phyloP scores from a whole-genome alignment of 2,888 invertebrate genomes.

The Cosmia trapezina region DNA sequence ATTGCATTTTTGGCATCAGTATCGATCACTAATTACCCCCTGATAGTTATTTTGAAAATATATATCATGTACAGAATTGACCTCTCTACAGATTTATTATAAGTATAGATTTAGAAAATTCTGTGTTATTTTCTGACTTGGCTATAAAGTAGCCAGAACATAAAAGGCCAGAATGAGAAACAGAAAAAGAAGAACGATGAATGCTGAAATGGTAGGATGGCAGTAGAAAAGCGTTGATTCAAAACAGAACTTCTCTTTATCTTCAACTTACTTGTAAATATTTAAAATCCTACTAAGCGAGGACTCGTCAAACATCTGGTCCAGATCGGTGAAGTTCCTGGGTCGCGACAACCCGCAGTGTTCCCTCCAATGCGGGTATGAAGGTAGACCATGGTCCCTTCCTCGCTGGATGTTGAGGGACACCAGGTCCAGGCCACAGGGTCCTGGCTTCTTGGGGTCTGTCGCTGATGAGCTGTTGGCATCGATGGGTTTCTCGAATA shows the following conservation, averaged over 20 bases:
- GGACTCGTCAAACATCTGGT: slow-evolving; percentile 91
- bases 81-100: too few species aligned
- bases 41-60: too few species aligned
- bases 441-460: slow-evolving; percentile 60
- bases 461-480: slow-evolving; percentile 67
- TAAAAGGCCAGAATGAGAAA: background rate
- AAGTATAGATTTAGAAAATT: too few species aligned
- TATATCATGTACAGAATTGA: too few species aligned
- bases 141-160: background rate
- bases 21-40: too few species aligned
- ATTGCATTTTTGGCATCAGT: too few species aligned
- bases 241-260: background rate
- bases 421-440: slow-evolving; percentile 95
- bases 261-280: slow-evolving; percentile 91
- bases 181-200: background rate
- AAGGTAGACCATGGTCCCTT: slow-evolving; percentile 95
- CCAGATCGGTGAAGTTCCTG: slow-evolving; percentile 92
- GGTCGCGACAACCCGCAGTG: slow-evolving; percentile 93
- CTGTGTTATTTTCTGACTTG: background rate
- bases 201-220: background rate
- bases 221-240: too few species aligned
- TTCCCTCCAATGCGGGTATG: slow-evolving; percentile 94
- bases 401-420: slow-evolving; percentile 97
- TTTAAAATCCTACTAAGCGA: slow-evolving; percentile 91
- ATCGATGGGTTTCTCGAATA: slow-evolving; percentile 91